These are phyloP conservation scores for Toxostoma redivivum DNA, from an alignment of 2,113 vertebrate genomes.

Conservation along the genomic window DNA sequence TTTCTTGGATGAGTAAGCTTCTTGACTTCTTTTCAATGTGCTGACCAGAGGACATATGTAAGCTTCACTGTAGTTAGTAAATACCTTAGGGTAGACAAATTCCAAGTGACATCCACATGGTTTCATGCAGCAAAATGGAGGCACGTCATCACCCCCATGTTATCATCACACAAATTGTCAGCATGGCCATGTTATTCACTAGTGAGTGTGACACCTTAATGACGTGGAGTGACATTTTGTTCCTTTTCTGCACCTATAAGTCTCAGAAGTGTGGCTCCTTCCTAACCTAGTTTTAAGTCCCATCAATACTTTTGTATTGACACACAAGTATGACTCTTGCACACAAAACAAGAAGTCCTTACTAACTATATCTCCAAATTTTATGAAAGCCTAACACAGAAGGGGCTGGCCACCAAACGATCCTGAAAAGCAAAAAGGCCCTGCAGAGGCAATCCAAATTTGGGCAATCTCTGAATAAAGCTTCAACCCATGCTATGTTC, in stretches of 20 bases:
- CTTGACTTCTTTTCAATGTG: constrained; percentile 24
- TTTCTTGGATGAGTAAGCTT: constrained; percentile 42
- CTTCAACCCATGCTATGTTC: not conserved
- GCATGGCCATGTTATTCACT: not conserved
- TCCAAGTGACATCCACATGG: not conserved
- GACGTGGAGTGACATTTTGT: not conserved
- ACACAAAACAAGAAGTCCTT: not conserved
- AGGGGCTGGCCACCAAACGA: not conserved
- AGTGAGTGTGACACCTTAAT: not conserved
- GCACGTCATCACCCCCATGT: not conserved
- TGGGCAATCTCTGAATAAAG: not conserved
- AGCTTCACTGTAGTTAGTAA: constrained; percentile 47
- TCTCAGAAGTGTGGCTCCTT: not conserved
- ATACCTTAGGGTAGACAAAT: not conserved
- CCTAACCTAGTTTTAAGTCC: not conserved
- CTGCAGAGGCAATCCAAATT: not conserved
- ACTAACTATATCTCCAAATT: not conserved
- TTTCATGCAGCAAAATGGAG: not conserved
- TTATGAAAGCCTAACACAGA: not conserved
- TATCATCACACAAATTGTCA: not conserved
- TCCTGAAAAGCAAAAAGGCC: not conserved
- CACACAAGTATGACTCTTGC: not conserved
- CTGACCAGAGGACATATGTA: constrained; percentile 20
- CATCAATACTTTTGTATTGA: not conserved
- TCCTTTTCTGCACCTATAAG: rapidly evolving